A percentile compares a stretch with the other conserved stretches of the same genome.
Conservation (phyloP, 2,113 vertebrate species). For the Amblyopsis rosae region DNA sequence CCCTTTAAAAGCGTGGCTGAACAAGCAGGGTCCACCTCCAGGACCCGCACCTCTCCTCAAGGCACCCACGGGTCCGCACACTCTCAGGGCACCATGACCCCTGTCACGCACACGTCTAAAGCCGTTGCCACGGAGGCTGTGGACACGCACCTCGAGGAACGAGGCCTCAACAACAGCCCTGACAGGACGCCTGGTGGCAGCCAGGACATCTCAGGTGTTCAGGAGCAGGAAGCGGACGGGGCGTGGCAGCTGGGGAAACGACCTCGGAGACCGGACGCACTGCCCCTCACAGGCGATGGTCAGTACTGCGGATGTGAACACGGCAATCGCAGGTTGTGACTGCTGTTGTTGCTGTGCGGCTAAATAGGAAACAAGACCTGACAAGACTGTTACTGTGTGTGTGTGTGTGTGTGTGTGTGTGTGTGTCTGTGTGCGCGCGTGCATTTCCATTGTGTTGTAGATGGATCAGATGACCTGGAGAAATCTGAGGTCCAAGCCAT, state of each 20-base stretch:
- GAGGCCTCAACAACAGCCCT: conserved; percentile 72
- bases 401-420: not conserved
- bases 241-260: not conserved
- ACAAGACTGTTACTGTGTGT: not conserved
- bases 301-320: conserved; percentile 1
- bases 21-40: conserved; percentile 42
- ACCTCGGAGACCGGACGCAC: not conserved
- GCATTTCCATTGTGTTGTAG: conserved; percentile 50
- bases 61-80: conserved; percentile 70
- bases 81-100: conserved; percentile 51
- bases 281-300: conserved; percentile 33
- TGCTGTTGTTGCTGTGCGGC: not conserved
- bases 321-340: not conserved
- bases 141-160: conserved; percentile 67
- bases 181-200: conserved; percentile 76
- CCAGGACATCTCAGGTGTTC: conserved; percentile 80
- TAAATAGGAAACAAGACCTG: not conserved
- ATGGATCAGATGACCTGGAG: conserved; percentile 82
- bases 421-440: not conserved
- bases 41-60: conserved; percentile 29
- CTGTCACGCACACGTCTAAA: conserved; percentile 75
- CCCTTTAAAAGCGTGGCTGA: conserved; percentile 78
- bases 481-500: conserved; percentile 97
- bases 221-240: conserved; percentile 45
- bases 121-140: conserved; percentile 67